phyloP scores from a whole-genome alignment of 2,888 invertebrate species.

The Troglohyphantes excavatus region DNA sequence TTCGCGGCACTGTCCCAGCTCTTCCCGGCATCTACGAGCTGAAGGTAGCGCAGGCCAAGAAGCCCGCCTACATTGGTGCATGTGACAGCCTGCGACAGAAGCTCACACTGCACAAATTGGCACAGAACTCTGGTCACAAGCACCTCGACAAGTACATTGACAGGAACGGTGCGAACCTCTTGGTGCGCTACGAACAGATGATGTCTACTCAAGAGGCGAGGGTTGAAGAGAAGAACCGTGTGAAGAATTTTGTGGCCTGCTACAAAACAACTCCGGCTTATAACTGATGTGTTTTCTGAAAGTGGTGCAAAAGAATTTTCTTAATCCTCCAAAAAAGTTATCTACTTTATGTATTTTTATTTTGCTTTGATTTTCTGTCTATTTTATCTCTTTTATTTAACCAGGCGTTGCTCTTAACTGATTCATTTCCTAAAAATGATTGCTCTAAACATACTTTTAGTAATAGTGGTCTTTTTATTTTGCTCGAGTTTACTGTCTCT shows the following conservation, averaged over 20 bases:
- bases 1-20: constrained; percentile 22
- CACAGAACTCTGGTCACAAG: constrained; percentile 55
- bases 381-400: too few relatives aligned
- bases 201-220: constrained; percentile 31
- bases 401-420: too few relatives aligned
- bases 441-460: too few relatives aligned
- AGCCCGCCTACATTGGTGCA: constrained; percentile 55
- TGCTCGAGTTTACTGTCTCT: too few relatives aligned
- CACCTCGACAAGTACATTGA: constrained; percentile 70
- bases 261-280: constrained; percentile 59
- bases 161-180: constrained; percentile 37
- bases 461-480: too few relatives aligned
- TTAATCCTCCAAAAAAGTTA: too few relatives aligned
- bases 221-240: constrained; percentile 37
- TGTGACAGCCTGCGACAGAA: constrained; percentile 62
- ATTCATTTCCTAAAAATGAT: too few relatives aligned
- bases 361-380: too few relatives aligned
- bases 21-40: constrained; percentile 63
- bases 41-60: constrained; percentile 65
- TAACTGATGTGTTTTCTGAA: too few relatives aligned
- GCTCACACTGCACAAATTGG: constrained; percentile 51
- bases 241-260: constrained; percentile 24
- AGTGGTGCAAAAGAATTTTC: too few relatives aligned
- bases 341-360: too few relatives aligned
- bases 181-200: constrained; percentile 49